Evolutionary conservation across 1,140 invertebrate species (phyloP).

Genomic region (Orchestia grillus): DNA sequence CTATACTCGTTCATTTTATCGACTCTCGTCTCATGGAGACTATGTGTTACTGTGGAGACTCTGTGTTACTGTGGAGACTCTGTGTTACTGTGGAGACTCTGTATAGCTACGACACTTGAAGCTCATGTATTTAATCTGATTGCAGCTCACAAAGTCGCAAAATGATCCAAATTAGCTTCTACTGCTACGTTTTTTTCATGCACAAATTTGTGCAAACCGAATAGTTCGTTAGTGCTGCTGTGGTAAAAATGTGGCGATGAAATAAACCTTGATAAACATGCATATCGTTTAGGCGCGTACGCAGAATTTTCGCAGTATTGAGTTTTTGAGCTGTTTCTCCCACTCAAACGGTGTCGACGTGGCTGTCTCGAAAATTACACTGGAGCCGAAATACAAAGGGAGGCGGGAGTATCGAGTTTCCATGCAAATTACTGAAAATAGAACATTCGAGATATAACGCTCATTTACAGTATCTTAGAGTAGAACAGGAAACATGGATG

Average conservation of each 20-base stretch:
- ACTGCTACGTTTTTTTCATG: neutral
- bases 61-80: neutral
- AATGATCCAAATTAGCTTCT: neutral
- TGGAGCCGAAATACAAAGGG: no score
- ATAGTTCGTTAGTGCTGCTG: neutral
- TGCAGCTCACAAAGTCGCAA: neutral
- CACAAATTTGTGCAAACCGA: neutral
- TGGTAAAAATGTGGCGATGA: neutral
- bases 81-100: neutral
- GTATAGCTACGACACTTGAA: neutral
- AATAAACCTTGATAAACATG: neutral
- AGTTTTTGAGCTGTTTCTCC: neutral
- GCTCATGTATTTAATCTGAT: constrained; percentile 1
- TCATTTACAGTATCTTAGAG: neutral
- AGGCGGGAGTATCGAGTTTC: no score
- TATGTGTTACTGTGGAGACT: neutral
- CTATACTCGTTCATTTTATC: neutral
- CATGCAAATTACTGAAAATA: neutral
- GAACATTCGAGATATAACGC: neutral
- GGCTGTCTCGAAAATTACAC: no score
- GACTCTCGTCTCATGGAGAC: neutral
- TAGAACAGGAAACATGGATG: no score
- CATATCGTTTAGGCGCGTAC: neutral
- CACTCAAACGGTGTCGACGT: neutral
- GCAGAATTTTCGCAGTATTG: neutral